Evolutionary conservation across 1,140 invertebrate genomes (phyloP), one percentile per base, ranked within the genome.

Genomic region (Triops longicaudatus): DNA sequence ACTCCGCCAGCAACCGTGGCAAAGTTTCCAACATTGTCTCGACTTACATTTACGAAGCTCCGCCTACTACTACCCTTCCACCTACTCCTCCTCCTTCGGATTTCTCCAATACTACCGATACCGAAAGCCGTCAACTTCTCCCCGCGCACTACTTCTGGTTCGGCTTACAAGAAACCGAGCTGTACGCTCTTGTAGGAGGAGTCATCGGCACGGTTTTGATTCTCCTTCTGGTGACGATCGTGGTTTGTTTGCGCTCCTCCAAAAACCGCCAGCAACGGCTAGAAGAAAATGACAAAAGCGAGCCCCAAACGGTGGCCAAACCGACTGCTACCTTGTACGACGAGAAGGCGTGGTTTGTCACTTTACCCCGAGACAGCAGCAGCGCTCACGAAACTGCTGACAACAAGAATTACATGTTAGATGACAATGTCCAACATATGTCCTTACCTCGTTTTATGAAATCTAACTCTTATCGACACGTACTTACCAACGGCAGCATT

Each of bases 1-100:
- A 83, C 76, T 78, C 73, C 72, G 77, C 78, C 41, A 78, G 79
- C 41, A 82, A 82, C 75, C 76, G 81, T 31, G 82, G 80, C 43
- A 79, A 80, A 78, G 82, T 83, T 11, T 83, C 82, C 26, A 83
- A 83, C 72, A 79, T 82, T 31, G 80, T 82, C 26, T 78, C 82
- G 14, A 81, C 82, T 37, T 79, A 82, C 12, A 82, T 82, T 78
- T 80, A 81, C 75, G 81, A 82, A 79, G 71, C 80, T 14, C 80
- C 81, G 10, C 78, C 80, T 12, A 81, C 81, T 28, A 79, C 80
- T 17, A 74, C 78, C 12, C 79, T 80, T 72, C 79, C 80, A 71
- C 79, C 80, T 78, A 76, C 79, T 76, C 77, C 79, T 63, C 78
- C 79, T 44, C 76, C 78, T 44, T 41, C 76, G 79, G 44, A 75